These are phyloP conservation scores for Mormyrops attenuatus DNA, from an alignment of 2,797 vertebrate genomes.

Conservation along the genomic window DNA sequence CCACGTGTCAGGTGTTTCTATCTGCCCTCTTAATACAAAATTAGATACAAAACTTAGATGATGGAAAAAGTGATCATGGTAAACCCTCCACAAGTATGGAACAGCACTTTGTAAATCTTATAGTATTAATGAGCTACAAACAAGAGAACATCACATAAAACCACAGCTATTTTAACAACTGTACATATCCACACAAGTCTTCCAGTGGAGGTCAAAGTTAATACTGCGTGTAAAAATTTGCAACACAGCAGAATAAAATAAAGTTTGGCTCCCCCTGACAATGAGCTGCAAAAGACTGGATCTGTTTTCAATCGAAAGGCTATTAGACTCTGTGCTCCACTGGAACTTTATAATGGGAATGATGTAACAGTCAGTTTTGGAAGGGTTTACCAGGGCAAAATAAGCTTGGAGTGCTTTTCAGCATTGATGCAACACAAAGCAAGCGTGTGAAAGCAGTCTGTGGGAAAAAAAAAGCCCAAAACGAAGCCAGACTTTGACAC, in stretches of 20 bases:
- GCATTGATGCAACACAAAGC: constrained; percentile 17
- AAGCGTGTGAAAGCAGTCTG: constrained; percentile 7
- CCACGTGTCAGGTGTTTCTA: background rate
- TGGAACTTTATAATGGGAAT: constrained; percentile 22
- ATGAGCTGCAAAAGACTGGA: background rate
- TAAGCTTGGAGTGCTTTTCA: constrained; percentile 20
- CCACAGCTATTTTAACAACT: background rate
- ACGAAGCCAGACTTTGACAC: constrained; percentile 11
- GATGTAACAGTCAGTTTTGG: constrained; percentile 22
- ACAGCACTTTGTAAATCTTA: background rate
- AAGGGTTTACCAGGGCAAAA: constrained; percentile 16
- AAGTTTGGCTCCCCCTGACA: background rate
- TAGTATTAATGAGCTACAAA: background rate
- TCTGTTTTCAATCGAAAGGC: constrained; percentile 26
- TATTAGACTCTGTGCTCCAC: constrained; percentile 19
- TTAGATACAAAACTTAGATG: background rate
- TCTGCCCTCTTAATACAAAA: background rate
- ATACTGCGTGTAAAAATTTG: background rate
- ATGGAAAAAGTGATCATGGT: background rate
- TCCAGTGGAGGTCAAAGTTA: constrained; percentile 8
- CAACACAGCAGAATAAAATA: background rate
- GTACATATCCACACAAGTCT: background rate
- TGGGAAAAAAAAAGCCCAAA: constrained; percentile 14
- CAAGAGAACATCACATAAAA: background rate
- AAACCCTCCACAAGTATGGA: too few relatives aligned